These are phyloP conservation scores for Athene cunicularia DNA, from an alignment of 2,113 vertebrate genomes.

Conservation along the genomic window DNA sequence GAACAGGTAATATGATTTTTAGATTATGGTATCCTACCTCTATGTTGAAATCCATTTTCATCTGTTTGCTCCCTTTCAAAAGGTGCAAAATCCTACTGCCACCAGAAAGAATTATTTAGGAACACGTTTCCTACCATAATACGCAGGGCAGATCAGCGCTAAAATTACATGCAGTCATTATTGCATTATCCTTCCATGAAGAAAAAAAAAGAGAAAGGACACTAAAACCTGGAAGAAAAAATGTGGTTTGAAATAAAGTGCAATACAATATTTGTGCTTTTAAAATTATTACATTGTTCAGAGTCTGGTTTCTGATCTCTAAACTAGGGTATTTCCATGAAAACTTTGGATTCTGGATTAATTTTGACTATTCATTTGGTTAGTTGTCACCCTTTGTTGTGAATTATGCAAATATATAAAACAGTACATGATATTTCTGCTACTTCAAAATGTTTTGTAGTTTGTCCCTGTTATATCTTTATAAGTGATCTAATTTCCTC, in stretches of 20 bases:
- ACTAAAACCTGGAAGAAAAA: background rate
- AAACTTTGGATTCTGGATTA: constrained; percentile 9
- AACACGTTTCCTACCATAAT: background rate
- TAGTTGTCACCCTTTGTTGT: background rate
- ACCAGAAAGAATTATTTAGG: background rate
- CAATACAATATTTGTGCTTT: background rate
- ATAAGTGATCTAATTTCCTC: background rate
- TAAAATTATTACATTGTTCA: constrained; percentile 18
- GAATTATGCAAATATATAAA: background rate
- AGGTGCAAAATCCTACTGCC: background rate
- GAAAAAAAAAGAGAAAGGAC: background rate
- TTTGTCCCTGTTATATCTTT: background rate
- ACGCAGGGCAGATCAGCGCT: background rate
- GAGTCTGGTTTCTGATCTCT: background rate
- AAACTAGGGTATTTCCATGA: background rate
- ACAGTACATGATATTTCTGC: background rate
- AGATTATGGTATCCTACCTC: background rate
- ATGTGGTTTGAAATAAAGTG: constrained; percentile 35
- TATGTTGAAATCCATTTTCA: background rate
- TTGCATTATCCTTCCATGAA: background rate
- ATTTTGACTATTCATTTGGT: constrained; percentile 7
- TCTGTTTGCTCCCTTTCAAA: background rate
- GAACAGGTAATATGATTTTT: background rate
- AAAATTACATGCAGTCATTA: background rate
- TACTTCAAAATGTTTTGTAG: background rate